phyloP scores from a whole-genome alignment of 2,888 invertebrate genomes.

The Oscheius sp. region DNA sequence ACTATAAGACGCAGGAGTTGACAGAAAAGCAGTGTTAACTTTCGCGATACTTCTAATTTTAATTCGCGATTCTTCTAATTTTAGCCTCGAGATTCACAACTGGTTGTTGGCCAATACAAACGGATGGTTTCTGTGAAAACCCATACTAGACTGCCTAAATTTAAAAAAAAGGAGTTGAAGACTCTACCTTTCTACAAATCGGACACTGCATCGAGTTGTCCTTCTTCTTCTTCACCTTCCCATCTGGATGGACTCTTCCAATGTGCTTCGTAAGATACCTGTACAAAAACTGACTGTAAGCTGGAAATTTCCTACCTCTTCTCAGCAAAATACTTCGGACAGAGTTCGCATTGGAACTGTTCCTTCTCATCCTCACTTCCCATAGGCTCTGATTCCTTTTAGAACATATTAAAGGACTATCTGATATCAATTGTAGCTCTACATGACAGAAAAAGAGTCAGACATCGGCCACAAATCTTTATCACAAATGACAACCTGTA shows the following conservation, averaged over 20 bases:
- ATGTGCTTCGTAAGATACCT: slow-evolving; percentile 56
- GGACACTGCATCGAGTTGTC: slow-evolving; percentile 45
- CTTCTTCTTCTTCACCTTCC: slow-evolving; percentile 23
- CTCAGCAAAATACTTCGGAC: slow-evolving; percentile 40
- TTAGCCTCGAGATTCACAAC: no score
- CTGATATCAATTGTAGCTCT: no score
- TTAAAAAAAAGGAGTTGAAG: neutral
- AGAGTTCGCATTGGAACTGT: slow-evolving; percentile 37
- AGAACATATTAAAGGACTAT: no score
- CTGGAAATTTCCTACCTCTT: slow-evolving; percentile 2
- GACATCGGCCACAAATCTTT: neutral
- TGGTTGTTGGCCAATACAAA: neutral
- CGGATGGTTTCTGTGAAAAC: neutral
- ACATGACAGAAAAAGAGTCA: no score
- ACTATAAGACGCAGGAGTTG: no score
- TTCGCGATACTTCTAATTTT: no score
- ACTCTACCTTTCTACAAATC: slow-evolving; percentile 54
- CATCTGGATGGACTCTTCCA: slow-evolving; percentile 45
- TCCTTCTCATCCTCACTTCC: neutral
- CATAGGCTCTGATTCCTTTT: no score
- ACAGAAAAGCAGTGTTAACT: no score
- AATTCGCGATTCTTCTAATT: no score
- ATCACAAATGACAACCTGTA: neutral
- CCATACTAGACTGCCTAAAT: no score
- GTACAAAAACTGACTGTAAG: neutral